Evolutionary conservation across 2,113 vertebrate genomes (phyloP), one percentile per base, ranked within the genome.

Genomic region (Sander lucioperca): DNA sequence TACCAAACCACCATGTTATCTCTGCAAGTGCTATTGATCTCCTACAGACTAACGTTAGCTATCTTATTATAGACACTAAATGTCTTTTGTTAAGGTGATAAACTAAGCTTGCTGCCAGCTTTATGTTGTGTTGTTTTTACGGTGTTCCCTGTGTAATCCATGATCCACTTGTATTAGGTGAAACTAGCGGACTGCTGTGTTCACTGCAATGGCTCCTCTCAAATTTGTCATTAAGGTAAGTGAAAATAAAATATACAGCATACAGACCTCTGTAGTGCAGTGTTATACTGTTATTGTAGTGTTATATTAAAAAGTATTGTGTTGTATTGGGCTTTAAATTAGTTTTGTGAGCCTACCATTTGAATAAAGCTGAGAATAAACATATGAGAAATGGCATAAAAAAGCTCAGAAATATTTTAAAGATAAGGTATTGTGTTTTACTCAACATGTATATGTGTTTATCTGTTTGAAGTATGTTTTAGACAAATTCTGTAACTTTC

Each of bases 171-270:
- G 9, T 86, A 85, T 53, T 72, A 85, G 84, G 74, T 57, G 6
- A 78, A 57, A 72, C 51, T 11, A 27, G 12, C 30, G 47, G 66
- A 48, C 56, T 54, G 54, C 16, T 66, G 27, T 33, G 10, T 21
- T 75, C 19, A 33, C 19, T 72, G 39, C 21, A 79, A 94, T 95
- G 93, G 69, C 90, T 74, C 91, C 91, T 30, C 47, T 23, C 39
- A 95, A 95, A 86, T 88, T 94, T 91, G 90, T 91, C 19, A 87
- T 95, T 15, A 95, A 95, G 94, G 95, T 95, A 82, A 82, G 94
- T 79, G 1, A 54, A 85, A 53, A 58, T 11, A 0, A 33, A 39
- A 48, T 16, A n/a, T 6, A 12, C 15, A 64, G n/a, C 45, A 57
- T 19, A 6, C 11, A 48, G 8, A 27, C 4, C 5, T 2, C 13